phyloP scores from a whole-genome alignment of 2,113 vertebrate species.

The Rhea pennata region DNA sequence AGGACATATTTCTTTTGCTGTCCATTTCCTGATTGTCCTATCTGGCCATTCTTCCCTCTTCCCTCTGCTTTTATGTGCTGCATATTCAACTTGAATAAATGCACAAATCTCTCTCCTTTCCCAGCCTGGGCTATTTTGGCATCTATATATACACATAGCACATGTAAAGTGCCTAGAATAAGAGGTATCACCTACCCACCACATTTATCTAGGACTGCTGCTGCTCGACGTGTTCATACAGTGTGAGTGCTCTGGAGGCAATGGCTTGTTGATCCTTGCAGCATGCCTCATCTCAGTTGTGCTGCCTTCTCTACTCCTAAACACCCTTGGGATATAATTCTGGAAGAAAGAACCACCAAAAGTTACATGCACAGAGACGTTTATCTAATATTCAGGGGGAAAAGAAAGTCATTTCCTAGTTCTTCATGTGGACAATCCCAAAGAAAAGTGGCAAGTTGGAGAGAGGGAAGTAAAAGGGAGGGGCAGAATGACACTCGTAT shows the following conservation, averaged over 20 bases:
- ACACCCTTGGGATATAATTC: background rate
- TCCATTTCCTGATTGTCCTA: background rate
- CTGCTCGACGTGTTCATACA: background rate
- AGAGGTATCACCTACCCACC: background rate
- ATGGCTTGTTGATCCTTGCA: background rate
- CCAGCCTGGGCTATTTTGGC: background rate
- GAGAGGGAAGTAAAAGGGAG: background rate
- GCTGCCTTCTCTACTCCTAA: background rate
- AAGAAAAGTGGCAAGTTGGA: background rate
- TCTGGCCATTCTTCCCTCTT: background rate
- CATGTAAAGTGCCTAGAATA: constrained; percentile 13
- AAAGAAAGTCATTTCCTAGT: constrained; percentile 4
- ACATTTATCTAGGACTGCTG: no score
- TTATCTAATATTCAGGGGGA: background rate
- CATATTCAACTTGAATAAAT: background rate
- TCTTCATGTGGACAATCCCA: background rate
- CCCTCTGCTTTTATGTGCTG: background rate
- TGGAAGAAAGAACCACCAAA: background rate
- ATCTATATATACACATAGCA: fast-evolving
- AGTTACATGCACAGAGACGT: background rate
- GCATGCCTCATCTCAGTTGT: background rate
- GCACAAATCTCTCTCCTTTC: background rate
- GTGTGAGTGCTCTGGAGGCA: background rate
- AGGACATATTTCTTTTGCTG: background rate
- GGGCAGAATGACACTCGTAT: background rate